Conservation (phyloP, 2,113 vertebrate species). For the Seriola aureovittata region DNA sequence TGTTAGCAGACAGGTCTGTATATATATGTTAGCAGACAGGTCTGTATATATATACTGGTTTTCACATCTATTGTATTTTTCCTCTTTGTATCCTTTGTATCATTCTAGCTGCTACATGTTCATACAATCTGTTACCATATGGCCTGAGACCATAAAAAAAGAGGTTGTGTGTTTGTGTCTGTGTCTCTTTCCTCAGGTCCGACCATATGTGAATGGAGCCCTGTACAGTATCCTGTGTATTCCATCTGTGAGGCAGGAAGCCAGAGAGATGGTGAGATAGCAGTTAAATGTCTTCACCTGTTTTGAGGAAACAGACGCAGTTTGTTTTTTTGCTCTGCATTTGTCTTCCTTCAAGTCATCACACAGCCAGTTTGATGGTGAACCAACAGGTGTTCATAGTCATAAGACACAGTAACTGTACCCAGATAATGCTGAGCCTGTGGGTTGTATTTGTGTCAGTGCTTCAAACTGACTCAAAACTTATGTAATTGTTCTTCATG, state of each 20-base stretch:
- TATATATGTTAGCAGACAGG: background rate
- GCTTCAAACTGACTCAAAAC: background rate
- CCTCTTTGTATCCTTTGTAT: background rate
- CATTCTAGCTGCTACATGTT: background rate
- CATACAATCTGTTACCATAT: conserved; percentile 5
- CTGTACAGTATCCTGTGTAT: conserved; percentile 94
- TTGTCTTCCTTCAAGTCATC: conserved; percentile 41
- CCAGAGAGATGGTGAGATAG: conserved; percentile 93
- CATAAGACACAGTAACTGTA: conserved; percentile 8
- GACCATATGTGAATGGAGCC: conserved; percentile 93
- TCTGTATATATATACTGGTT: background rate
- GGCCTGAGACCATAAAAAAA: conserved; percentile 3
- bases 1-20: background rate
- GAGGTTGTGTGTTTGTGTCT: background rate
- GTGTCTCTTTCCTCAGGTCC: conserved; percentile 84
- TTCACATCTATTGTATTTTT: background rate
- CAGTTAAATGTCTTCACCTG: conserved; percentile 45
- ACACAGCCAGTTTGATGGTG: background rate
- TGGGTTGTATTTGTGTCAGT: background rate
- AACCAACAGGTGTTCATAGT: conserved; percentile 28
- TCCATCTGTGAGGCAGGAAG: conserved; percentile 91
- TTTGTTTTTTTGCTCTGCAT: conserved; percentile 46
- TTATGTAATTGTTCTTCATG: background rate
- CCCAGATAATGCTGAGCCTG: background rate
- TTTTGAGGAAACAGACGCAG: conserved; percentile 35